These are phyloP conservation scores for Isoperla grammatica DNA, from an alignment of 2,888 invertebrate species.

Conservation along the genomic window DNA sequence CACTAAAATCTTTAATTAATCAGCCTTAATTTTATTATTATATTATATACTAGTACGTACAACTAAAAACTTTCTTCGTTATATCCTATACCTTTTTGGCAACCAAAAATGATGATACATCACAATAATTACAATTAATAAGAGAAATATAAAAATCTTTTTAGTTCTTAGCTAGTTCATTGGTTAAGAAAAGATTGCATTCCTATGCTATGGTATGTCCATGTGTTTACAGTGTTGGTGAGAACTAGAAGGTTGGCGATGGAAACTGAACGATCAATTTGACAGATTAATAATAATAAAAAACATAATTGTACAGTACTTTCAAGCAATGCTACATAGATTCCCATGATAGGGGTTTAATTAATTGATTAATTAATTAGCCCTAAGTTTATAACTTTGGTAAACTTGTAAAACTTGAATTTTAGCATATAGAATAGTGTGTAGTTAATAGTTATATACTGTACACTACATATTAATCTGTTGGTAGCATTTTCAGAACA, in stretches of 20 bases:
- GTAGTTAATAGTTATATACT: no score
- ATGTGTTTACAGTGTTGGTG: no score
- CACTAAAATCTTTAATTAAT: neutral
- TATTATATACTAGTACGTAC: neutral
- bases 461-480: no score
- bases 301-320: neutral
- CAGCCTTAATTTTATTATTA: neutral
- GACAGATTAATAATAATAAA: neutral
- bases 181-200: no score
- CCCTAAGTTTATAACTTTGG: no score
- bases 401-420: no score
- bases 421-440: no score
- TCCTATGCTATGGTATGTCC: no score
- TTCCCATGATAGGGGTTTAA: no score
- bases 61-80: neutral
- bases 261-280: neutral
- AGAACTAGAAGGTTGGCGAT: neutral
- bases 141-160: neutral
- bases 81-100: neutral
- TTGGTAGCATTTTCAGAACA: no score
- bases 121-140: neutral
- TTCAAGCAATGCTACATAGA: no score
- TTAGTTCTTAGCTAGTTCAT: neutral
- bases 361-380: no score
- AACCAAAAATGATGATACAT: neutral